Percentiles rank a stretch among this genome's conserved stretches.
Evolutionary conservation across 2,888 invertebrate genomes (phyloP).

Genomic region (Camptogramma bilineatum): DNA sequence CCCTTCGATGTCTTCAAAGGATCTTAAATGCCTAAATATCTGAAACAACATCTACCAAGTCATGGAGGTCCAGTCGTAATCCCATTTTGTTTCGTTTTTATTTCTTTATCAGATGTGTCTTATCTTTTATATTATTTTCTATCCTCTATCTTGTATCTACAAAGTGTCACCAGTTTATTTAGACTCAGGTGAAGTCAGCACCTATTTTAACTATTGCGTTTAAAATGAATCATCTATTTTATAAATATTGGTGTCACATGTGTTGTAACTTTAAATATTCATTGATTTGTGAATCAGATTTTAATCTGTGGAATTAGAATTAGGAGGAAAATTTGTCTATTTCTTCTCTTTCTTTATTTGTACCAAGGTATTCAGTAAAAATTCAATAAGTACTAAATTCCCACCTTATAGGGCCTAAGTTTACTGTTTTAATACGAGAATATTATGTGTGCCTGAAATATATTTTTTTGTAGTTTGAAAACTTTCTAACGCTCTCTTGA

Average conservation of each 20-base stretch:
- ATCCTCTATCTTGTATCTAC: background rate
- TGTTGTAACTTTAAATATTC: constrained; percentile 8
- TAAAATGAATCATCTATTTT: constrained; percentile 29
- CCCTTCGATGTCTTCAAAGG: too few species aligned
- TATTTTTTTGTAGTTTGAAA: background rate
- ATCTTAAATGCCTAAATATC: too few species aligned
- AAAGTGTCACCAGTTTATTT: constrained; percentile 50
- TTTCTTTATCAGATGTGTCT: background rate
- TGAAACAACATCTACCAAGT: too few species aligned
- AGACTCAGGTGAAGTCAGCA: constrained; percentile 59
- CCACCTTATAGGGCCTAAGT: too few species aligned
- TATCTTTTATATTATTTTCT: background rate
- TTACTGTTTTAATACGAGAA: background rate
- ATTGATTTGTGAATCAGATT: constrained; percentile 3
- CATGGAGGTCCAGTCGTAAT: too few species aligned
- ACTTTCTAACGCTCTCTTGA: constrained; percentile 6
- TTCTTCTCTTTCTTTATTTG: background rate
- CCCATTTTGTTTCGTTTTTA: background rate
- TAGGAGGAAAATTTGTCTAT: background rate
- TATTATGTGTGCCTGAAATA: too few species aligned
- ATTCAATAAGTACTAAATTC: too few species aligned
- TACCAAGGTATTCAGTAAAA: background rate
- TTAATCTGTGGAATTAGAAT: background rate
- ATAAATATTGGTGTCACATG: constrained; percentile 1
- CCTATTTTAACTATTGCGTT: constrained; percentile 40